These are phyloP conservation scores for Nesogale talazaci DNA, from an alignment of 2,113 vertebrate genomes.

Conservation along the genomic window DNA sequence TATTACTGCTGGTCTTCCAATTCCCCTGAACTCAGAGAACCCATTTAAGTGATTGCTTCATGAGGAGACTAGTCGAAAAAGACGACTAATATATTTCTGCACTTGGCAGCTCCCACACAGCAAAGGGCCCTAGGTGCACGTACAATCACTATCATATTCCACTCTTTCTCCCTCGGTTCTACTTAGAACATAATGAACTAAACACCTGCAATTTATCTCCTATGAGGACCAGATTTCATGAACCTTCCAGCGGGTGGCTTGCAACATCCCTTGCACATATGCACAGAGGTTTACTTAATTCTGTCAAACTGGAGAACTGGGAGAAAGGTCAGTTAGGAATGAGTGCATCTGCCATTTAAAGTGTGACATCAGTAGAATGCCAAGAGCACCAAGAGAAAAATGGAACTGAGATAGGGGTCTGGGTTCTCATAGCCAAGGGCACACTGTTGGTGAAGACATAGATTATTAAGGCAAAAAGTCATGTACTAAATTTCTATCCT, in stretches of 20 bases:
- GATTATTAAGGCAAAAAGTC: neutral
- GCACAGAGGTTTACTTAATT: conserved; percentile 52
- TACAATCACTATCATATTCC: conserved; percentile 12
- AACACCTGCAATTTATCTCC: conserved; percentile 57
- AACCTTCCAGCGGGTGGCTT: conserved; percentile 39
- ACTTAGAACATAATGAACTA: conserved; percentile 59
- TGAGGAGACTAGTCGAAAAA: conserved; percentile 54
- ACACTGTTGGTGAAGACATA: neutral
- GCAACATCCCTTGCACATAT: neutral
- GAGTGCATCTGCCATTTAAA: rapidly evolving
- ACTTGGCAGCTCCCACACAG: conserved; percentile 60
- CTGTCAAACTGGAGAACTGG: neutral
- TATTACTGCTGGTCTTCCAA: conserved; percentile 67
- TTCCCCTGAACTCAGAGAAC: conserved; percentile 72
- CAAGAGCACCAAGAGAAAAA: neutral
- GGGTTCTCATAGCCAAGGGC: neutral
- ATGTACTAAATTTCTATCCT: conserved; percentile 20
- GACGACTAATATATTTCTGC: conserved; percentile 60
- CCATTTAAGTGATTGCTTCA: conserved; percentile 75
- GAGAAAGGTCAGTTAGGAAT: neutral
- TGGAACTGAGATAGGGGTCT: neutral
- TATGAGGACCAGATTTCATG: neutral
- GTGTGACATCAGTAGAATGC: no score
- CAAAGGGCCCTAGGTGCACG: conserved; percentile 45
- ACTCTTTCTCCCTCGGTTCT: conserved; percentile 29